A percentile compares a stretch with the other conserved stretches of the same genome.
Evolutionary conservation across 2,888 invertebrate species (phyloP).

Genomic region (Eupeodes luniger): DNA sequence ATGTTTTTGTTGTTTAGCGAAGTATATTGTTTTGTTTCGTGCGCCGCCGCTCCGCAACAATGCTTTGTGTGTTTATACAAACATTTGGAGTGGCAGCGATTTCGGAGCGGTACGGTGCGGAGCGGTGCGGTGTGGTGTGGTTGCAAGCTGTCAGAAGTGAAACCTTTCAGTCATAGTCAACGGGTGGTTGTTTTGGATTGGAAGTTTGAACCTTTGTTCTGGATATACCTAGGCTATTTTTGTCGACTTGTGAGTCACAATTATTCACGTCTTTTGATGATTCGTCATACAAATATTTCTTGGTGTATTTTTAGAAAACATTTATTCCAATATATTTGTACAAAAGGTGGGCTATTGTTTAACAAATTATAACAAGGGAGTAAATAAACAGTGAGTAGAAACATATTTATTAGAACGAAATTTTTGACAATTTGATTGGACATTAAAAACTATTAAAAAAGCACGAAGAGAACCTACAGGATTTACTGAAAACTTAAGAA

Average conservation of each 20-base stretch:
- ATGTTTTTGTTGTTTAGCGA: conserved; percentile 52
- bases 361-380: not conserved
- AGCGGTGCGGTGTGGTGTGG: not conserved
- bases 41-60: conserved; percentile 9
- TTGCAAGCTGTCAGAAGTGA: conserved; percentile 67
- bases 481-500: too few species aligned
- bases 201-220: not conserved
- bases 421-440: too few species aligned
- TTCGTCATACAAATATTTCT: conserved; percentile 44
- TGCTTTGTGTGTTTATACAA: conserved; percentile 34
- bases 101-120: too few species aligned
- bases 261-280: conserved; percentile 34
- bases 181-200: conserved; percentile 52
- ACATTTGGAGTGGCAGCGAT: conserved; percentile 16
- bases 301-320: not conserved
- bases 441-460: too few species aligned
- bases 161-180: conserved; percentile 63
- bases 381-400: not conserved
- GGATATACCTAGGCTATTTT: not conserved
- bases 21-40: conserved; percentile 60
- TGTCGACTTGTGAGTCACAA: conserved; percentile 49
- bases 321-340: not conserved
- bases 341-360: not conserved
- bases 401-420: too few species aligned
- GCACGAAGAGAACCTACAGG: too few species aligned